These are phyloP conservation scores for Lasioglossum oenotherae DNA, from an alignment of 2,888 invertebrate species.

Conservation along the genomic window DNA sequence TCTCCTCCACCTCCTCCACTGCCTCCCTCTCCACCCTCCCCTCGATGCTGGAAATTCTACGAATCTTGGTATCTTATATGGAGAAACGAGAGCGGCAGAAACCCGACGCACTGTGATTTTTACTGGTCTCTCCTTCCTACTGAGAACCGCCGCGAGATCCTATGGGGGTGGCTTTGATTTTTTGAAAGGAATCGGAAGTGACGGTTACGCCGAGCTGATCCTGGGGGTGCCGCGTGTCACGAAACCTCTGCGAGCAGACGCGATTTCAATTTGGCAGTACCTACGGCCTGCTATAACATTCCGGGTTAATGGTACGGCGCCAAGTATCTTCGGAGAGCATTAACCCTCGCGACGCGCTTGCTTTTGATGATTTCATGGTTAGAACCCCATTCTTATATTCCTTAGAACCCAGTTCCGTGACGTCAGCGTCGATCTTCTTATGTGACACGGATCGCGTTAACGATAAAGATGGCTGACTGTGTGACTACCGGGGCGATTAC, in stretches of 20 bases:
- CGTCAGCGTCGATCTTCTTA: no score
- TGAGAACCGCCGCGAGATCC: constrained; percentile 46
- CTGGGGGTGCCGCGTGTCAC: constrained; percentile 26
- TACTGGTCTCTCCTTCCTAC: constrained; percentile 42
- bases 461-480: no score
- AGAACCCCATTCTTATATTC: no score
- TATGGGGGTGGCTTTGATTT: constrained; percentile 69
- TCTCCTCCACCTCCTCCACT: constrained; percentile 43
- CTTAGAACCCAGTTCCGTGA: no score
- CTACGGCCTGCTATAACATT: neutral
- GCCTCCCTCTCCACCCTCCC: constrained; percentile 41
- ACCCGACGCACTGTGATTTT: constrained; percentile 66
- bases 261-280: constrained; percentile 50
- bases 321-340: neutral
- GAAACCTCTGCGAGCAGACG: constrained; percentile 13
- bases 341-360: neutral
- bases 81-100: constrained; percentile 60
- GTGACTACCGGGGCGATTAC: no score
- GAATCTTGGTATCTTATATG: constrained; percentile 71
- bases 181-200: constrained; percentile 69
- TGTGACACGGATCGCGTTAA: neutral
- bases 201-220: constrained; percentile 52
- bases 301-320: neutral
- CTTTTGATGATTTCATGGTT: neutral
- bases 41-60: constrained; percentile 65